Base-by-base conservation (phyloP, 2,797 vertebrate genomes). In the Coreius guichenoti region DNA sequence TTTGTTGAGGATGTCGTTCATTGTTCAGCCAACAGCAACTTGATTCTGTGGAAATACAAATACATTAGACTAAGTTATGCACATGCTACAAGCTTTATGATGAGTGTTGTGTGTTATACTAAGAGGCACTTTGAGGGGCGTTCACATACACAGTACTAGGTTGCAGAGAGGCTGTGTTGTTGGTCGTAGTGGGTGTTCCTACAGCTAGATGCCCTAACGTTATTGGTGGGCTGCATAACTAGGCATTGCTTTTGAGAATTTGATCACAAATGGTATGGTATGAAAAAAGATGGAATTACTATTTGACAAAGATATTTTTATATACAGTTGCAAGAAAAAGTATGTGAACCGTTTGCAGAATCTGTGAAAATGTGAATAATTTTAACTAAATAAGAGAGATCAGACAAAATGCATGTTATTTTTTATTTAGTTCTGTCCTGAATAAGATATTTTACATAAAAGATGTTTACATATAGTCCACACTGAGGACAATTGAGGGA, bases 21-120 rank as follows among this genome's bases (percentile, higher is more conserved):
- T 16, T 23, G 68, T 67, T 47, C 11, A 36, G 29, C 45, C 45
- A 54, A 54, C 23, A 56, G 33, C n/a, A 56, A 45, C 80, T 21
- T 45, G 14, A 29, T 72, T 72, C 9, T 58, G 65, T 69, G 23
- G 11, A 82, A 70, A 81, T 29, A 58, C 49, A 81, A 70, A 70
- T 70, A 45, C 16, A 81, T 81, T 72, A 6, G 13, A 69, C n/a
- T 26, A 58, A 58, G 65, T 54, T 56, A 21, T 7, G 26, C 61
- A 29, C 29, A 8, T 65, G 7, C 13, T 31, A 31, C 29, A 17
- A 31, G 63, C 26, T 31, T 31, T 31, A 16, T 36, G 63, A 67
- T 36, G 11, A 33, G 45, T 51, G 29, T 51, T n/a, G 33, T 23
- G 21, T 33, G 13, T 49, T 78, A 78, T 29, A 63, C 16, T 63